These are phyloP conservation scores for Piscicola geometra DNA, from an alignment of 2,888 invertebrate species.

Conservation along the genomic window DNA sequence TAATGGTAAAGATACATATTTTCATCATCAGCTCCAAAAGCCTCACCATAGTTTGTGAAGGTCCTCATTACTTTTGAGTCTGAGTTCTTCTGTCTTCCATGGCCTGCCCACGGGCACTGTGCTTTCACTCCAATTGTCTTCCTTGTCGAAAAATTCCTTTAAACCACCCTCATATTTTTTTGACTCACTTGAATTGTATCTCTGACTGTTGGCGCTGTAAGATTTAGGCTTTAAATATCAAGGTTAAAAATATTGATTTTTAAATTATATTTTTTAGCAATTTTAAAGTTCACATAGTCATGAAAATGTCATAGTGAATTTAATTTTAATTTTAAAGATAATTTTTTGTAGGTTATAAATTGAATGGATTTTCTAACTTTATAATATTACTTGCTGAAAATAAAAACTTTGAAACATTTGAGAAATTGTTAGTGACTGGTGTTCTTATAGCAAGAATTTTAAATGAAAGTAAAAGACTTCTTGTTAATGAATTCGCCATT, in stretches of 20 bases:
- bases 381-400: not conserved
- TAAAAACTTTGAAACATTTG: not conserved
- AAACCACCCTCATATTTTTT: constrained; percentile 44
- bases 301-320: too few relatives aligned
- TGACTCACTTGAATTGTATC: not conserved
- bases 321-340: not conserved
- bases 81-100: constrained; percentile 82
- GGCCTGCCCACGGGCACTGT: constrained; percentile 76
- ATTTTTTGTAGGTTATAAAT: not conserved
- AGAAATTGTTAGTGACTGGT: not conserved
- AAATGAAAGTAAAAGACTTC: not conserved
- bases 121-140: constrained; percentile 74
- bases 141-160: constrained; percentile 79
- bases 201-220: not conserved
- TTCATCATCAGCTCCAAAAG: too few relatives aligned
- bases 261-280: not conserved
- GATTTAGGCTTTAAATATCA: not conserved
- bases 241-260: not conserved
- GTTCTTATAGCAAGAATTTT: not conserved
- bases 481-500: not conserved
- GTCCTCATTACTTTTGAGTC: constrained; percentile 89
- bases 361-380: not conserved
- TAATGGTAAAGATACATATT: not conserved
- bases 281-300: too few relatives aligned
- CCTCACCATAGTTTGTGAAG: constrained; percentile 90